Conservation (phyloP, 2,888 invertebrate genomes). For the Syrphus vitripennis region DNA sequence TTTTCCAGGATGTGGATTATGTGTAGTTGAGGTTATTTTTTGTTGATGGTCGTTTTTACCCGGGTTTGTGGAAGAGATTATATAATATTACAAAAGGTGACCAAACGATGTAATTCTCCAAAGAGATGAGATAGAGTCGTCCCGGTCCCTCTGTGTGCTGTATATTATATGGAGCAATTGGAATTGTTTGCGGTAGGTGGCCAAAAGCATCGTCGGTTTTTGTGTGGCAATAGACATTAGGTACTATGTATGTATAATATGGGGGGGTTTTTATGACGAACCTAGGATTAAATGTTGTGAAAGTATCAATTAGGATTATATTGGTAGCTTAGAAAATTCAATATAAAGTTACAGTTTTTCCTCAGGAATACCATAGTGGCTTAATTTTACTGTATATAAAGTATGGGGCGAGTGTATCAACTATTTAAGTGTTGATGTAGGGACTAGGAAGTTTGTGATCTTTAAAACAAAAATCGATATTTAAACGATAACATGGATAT, state of each 20-base stretch:
- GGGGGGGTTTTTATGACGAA: neutral
- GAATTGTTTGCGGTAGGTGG: constrained; percentile 30
- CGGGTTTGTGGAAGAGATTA: constrained; percentile 38
- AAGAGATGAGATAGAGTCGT: no score
- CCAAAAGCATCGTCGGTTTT: neutral
- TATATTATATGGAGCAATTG: constrained; percentile 23
- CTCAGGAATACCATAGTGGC: neutral
- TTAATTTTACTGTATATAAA: neutral
- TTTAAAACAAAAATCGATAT: neutral
- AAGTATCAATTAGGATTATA: constrained; percentile 54
- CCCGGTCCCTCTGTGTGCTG: no score
- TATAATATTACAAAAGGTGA: constrained; percentile 61
- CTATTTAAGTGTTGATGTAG: neutral
- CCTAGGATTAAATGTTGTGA: constrained; percentile 23
- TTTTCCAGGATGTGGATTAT: constrained; percentile 58
- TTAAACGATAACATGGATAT: neutral
- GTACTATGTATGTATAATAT: neutral
- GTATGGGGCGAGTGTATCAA: neutral
- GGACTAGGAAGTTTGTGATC: neutral
- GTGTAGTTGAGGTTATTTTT: constrained; percentile 32
- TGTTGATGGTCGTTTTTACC: neutral
- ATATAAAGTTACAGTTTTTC: constrained; percentile 17
- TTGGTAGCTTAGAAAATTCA: constrained; percentile 27
- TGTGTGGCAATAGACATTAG: constrained; percentile 3
- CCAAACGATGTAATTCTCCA: constrained; percentile 57